These are phyloP conservation scores for Limonius californicus DNA, from an alignment of 1,140 invertebrate genomes.

Conservation along the genomic window DNA sequence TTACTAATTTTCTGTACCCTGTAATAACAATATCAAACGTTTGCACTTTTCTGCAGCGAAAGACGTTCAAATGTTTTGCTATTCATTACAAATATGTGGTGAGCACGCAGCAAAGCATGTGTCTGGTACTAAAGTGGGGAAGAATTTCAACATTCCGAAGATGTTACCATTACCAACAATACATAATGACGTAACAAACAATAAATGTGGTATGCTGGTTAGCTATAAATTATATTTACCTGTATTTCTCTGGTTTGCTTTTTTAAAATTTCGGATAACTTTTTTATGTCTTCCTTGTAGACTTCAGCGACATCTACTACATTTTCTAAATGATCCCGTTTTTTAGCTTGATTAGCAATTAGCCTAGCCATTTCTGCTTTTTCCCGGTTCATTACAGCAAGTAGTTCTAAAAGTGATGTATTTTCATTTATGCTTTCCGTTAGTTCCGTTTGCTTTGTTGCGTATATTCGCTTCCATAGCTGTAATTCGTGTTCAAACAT, in stretches of 20 bases:
- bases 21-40: no score
- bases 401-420: constrained; percentile 55
- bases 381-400: constrained; percentile 56
- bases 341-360: constrained; percentile 46
- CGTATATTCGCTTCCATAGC: constrained; percentile 35
- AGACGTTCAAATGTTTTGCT: no score
- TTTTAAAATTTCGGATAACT: constrained; percentile 42
- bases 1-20: no score
- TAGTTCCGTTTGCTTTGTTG: constrained; percentile 44
- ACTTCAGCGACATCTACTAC: constrained; percentile 33
- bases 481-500: constrained; percentile 46
- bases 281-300: constrained; percentile 45
- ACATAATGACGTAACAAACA: no score
- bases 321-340: constrained; percentile 40
- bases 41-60: no score
- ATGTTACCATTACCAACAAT: no score
- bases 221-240: constrained; percentile 37
- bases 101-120: no score
- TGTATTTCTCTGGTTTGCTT: constrained; percentile 46
- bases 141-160: no score
- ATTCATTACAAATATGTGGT: no score
- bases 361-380: constrained; percentile 49
- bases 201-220: no score
- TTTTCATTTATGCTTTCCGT: constrained; percentile 51
- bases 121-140: no score